Conservation (phyloP, 2,888 invertebrate genomes). For the Sabatieria punctata region DNA sequence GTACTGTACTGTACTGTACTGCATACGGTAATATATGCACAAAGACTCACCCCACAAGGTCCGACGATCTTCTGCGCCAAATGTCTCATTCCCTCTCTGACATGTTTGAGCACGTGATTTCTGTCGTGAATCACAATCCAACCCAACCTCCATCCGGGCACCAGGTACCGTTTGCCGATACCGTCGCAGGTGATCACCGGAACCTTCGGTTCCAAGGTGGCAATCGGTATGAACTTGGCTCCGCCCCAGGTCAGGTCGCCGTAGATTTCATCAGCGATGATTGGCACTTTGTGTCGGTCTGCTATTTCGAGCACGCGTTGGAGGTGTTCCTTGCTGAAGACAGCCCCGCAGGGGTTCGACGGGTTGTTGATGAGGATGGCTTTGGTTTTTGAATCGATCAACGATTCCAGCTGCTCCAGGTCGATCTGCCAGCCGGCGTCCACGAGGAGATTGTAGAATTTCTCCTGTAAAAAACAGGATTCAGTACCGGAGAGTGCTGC, state of each 20-base stretch:
- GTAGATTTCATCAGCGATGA: slow-evolving; percentile 36
- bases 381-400: neutral
- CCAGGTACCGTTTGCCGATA: slow-evolving; percentile 49
- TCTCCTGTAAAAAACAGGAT: too few relatives aligned
- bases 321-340: slow-evolving; percentile 30
- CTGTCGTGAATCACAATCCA: slow-evolving; percentile 84
- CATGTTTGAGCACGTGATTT: slow-evolving; percentile 26
- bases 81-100: slow-evolving; percentile 42
- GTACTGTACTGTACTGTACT: too few relatives aligned
- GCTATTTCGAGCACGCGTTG: slow-evolving; percentile 21
- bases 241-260: slow-evolving; percentile 31
- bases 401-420: slow-evolving; percentile 1
- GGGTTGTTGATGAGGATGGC: slow-evolving; percentile 29
- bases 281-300: slow-evolving; percentile 20
- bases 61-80: slow-evolving; percentile 76
- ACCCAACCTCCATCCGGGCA: slow-evolving; percentile 88
- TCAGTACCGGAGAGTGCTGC: too few relatives aligned
- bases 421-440: neutral
- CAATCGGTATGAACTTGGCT: neutral
- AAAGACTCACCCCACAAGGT: too few relatives aligned
- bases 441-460: too few relatives aligned
- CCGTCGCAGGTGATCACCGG: neutral
- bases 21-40: too few relatives aligned
- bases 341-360: slow-evolving; percentile 36
- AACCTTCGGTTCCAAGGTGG: neutral